phyloP scores from a whole-genome alignment of 2,113 vertebrate species.

The Myotis brandtii region DNA sequence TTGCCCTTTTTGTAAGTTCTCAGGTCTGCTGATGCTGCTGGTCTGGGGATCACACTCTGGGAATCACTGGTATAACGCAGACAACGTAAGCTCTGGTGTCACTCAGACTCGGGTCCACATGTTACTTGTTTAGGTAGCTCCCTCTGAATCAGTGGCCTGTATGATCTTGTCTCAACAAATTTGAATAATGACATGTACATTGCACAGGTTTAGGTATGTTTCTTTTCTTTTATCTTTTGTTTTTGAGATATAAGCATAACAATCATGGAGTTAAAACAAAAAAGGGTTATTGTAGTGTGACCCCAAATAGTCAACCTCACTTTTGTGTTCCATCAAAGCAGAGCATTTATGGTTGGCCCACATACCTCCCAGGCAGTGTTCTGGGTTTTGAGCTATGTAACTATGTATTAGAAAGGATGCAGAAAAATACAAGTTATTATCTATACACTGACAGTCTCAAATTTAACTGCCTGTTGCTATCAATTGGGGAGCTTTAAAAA shows the following conservation, averaged over 20 bases:
- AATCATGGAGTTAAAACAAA: not conserved
- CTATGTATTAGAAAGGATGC: not conserved
- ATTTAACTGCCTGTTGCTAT: not conserved
- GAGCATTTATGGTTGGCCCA: not conserved
- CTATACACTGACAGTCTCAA: not conserved
- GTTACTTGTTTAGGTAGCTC: not conserved
- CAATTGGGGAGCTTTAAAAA: constrained; percentile 43
- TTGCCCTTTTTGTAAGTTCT: not conserved
- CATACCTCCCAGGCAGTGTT: not conserved
- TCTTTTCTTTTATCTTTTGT: not conserved
- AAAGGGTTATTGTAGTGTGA: not conserved
- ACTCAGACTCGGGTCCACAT: not conserved
- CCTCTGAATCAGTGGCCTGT: not conserved
- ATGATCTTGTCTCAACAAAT: not conserved
- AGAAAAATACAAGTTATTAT: not conserved
- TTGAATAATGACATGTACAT: not conserved
- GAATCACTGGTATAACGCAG: not conserved
- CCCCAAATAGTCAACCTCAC: not conserved
- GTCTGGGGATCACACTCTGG: not conserved
- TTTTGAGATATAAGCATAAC: not conserved
- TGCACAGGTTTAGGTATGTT: not conserved
- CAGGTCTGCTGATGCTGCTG: not conserved
- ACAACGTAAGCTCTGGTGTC: too few species aligned
- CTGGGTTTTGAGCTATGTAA: not conserved
- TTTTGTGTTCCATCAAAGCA: not conserved